These are phyloP conservation scores for Pluvianellus socialis DNA, from an alignment of 2,113 vertebrate species.

Conservation along the genomic window DNA sequence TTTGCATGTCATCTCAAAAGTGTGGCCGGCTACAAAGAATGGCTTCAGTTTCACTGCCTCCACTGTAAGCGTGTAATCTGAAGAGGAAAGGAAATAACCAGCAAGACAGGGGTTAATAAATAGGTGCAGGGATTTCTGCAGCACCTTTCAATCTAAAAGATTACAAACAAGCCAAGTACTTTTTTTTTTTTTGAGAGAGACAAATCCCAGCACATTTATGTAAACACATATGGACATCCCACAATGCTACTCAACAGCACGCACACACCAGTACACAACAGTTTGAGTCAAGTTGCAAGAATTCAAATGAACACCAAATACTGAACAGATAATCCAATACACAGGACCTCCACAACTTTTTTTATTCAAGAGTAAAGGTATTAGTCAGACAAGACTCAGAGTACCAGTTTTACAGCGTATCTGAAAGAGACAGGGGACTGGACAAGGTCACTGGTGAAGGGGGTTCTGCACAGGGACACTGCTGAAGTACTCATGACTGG, in stretches of 20 bases:
- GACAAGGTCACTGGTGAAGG: neutral
- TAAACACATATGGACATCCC: neutral
- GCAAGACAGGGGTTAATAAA: slow-evolving; percentile 19
- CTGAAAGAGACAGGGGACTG: neutral
- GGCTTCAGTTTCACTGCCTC: slow-evolving; percentile 81
- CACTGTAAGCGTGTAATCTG: slow-evolving; percentile 78
- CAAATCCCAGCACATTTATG: neutral
- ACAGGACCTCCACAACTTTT: neutral
- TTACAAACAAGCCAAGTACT: neutral
- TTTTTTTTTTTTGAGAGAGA: neutral
- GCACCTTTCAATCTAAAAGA: neutral
- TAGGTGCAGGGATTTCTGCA: neutral
- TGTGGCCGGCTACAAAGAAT: slow-evolving; percentile 87
- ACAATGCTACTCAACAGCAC: neutral
- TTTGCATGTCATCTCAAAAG: slow-evolving; percentile 93
- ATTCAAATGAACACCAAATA: neutral
- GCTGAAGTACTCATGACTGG: neutral
- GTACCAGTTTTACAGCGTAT: neutral
- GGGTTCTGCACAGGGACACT: neutral
- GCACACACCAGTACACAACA: neutral
- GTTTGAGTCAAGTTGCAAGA: neutral
- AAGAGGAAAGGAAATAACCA: slow-evolving; percentile 39
- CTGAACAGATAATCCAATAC: neutral
- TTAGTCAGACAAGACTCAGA: neutral
- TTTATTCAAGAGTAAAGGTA: neutral